Percentiles rank a stretch among this genome's conserved stretches.
Conservation (phyloP, 35 echinoderm and acorn worm genomes). For the Heliocidaris tuberculata region DNA sequence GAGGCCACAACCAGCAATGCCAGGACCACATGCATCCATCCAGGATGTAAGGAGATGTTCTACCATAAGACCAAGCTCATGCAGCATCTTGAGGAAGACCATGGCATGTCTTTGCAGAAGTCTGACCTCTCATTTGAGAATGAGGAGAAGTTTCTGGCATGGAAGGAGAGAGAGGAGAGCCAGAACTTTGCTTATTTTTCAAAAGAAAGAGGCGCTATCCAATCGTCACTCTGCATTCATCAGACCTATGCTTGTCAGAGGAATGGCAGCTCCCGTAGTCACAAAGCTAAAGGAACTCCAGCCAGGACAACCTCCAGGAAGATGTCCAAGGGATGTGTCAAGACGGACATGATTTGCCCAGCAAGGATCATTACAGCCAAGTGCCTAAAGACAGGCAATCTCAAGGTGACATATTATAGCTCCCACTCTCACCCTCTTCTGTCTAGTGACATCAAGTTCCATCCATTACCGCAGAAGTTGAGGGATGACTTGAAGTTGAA, state of each 20-base stretch:
- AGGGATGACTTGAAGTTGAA: constrained; percentile 34
- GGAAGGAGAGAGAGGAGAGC: constrained; percentile 41
- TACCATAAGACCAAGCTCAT: constrained; percentile 39
- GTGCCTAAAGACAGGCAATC: constrained; percentile 21
- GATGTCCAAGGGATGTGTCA: constrained; percentile 22
- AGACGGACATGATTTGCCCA: constrained; percentile 36
- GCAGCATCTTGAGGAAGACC: constrained; percentile 12
- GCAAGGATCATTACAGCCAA: constrained; percentile 40
- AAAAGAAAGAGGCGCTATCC: constrained; percentile 36
- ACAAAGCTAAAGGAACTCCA: constrained; percentile 43
- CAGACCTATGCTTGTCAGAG: constrained; percentile 48
- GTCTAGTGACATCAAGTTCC: constrained; percentile 41
- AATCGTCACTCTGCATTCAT: constrained; percentile 30
- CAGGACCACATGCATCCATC: constrained; percentile 32
- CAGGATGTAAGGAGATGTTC: not conserved
- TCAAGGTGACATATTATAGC: constrained; percentile 40
- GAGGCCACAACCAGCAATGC: constrained; percentile 25
- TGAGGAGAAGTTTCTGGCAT: constrained; percentile 36
- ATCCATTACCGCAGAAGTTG: constrained; percentile 34
- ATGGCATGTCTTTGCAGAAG: constrained; percentile 25
- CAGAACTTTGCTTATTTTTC: constrained; percentile 45
- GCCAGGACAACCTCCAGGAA: constrained; percentile 37
- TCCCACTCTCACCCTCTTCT: constrained; percentile 36
- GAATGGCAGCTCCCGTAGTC: constrained; percentile 41
- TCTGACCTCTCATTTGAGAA: constrained; percentile 34